These are phyloP conservation scores for Cheilosia impressa DNA, from an alignment of 2,888 invertebrate genomes.

Conservation along the genomic window DNA sequence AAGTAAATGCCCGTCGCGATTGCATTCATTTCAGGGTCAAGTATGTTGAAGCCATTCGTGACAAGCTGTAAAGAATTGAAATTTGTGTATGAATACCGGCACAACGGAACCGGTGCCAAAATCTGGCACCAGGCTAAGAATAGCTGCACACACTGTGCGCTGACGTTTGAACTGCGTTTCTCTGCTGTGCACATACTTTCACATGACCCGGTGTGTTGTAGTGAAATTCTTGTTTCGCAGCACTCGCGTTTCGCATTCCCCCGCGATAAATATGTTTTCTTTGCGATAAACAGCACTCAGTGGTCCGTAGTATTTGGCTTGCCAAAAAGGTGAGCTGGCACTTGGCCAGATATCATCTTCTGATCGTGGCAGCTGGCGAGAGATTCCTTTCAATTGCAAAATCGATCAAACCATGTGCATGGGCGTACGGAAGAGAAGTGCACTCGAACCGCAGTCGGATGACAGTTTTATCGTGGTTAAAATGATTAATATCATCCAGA, in stretches of 20 bases:
- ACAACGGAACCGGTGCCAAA: slow-evolving; percentile 19
- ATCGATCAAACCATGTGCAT: background rate
- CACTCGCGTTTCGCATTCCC: background rate
- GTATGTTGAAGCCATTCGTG: slow-evolving; percentile 94
- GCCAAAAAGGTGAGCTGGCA: slow-evolving; percentile 49
- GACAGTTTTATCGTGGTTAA: no score
- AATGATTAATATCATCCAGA: no score
- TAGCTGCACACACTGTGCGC: slow-evolving; percentile 13
- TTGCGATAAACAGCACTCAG: background rate
- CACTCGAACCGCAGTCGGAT: background rate
- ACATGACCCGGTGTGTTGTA: slow-evolving; percentile 6
- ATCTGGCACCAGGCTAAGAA: slow-evolving; percentile 19
- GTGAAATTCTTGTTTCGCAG: slow-evolving; percentile 21
- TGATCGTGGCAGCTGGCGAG: slow-evolving; percentile 2
- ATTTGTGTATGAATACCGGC: background rate
- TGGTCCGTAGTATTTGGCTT: background rate
- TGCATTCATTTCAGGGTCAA: slow-evolving; percentile 92
- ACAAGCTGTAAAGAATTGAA: slow-evolving; percentile 87
- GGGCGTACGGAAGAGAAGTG: background rate
- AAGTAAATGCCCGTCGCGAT: slow-evolving; percentile 95
- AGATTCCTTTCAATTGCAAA: slow-evolving; percentile 9
- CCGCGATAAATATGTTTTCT: background rate
- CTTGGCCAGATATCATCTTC: slow-evolving; percentile 26
- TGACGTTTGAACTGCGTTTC: background rate
- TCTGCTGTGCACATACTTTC: slow-evolving; percentile 12